Base-by-base conservation (phyloP, 2,797 vertebrate genomes). In the Chelon auratus region DNA sequence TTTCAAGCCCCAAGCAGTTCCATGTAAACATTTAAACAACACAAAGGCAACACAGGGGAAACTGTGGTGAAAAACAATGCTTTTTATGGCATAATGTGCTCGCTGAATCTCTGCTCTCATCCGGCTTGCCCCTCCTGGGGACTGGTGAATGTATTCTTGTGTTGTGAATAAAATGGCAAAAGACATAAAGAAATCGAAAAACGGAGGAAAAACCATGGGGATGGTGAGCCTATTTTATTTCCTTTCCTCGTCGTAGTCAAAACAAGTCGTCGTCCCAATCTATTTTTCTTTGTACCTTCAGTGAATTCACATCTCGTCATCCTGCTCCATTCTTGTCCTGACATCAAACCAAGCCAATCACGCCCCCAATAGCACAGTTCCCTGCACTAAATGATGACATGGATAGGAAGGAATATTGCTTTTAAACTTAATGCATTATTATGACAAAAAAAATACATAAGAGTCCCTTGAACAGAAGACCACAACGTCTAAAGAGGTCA, bases 11-110 rank as follows among this genome's bases (percentile, higher is more conserved):
- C 89, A 68, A 93, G 93, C 89, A 90, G 89, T 92, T 93, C 89
- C 85, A 83, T 94, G 93, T 94, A 93, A 95, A 94, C 94, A 94
- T 94, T 94, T 93, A 91, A 93, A 92, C 91, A 92, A 87, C 89
- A 92, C 91, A 93, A 93, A 92, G 79, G 85, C 87, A 90, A 92
- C 87, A 92, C 82, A 87, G 91, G 81, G 83, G 90, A 92, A 91
- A 91, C 81, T 66, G 87, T 78, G 83, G 77, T 51, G 78, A 82
- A 86, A 91, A 92, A 94, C 91, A 92, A 93, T 91, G 91, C 86
- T 90, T 90, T 92, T 88, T 88, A 89, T 84, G 86, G 88, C 90
- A 87, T 87, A 90, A 93, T 89, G 89, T 77, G 82, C 80, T 74
- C 84, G 72, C 64, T 80, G 89, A 90, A 89, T 91, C 90, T 89